Conservation (phyloP, 2,113 vertebrate species). For the Sisor rabdophorus region DNA sequence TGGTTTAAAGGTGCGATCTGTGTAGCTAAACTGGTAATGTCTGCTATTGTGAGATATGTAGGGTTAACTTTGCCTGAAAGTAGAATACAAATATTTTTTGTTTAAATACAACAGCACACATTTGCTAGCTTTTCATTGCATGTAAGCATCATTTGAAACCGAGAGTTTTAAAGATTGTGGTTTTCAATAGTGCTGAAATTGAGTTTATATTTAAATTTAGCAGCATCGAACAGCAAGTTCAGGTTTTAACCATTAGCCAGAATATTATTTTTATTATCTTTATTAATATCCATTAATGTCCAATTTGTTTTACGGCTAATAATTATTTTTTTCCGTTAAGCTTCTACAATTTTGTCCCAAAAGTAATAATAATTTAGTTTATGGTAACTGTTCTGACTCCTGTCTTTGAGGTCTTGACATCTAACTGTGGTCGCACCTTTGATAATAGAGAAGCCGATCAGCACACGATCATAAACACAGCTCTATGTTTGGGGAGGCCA, state of each 20-base stretch:
- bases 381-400: background rate
- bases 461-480: slow-evolving; percentile 1
- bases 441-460: background rate
- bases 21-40: background rate
- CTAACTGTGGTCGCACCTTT: slow-evolving; percentile 3
- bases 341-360: no score
- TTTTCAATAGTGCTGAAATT: background rate
- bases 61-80: background rate
- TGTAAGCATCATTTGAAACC: background rate
- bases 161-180: background rate
- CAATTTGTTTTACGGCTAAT: background rate
- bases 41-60: background rate
- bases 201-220: background rate
- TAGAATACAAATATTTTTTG: background rate
- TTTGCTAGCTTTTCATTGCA: background rate
- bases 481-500: background rate
- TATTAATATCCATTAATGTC: background rate
- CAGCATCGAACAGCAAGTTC: background rate
- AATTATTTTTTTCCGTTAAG: background rate
- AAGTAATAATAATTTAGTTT: background rate
- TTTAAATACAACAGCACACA: background rate
- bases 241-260: background rate
- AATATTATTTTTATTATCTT: no score
- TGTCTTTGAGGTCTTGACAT: no score
- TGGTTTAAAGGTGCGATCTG: background rate